A percentile compares a stretch with the other conserved stretches of the same genome.
phyloP scores from a whole-genome alignment of 64 coral and sea anemone genomes.

The Exaiptasia diaphana region DNA sequence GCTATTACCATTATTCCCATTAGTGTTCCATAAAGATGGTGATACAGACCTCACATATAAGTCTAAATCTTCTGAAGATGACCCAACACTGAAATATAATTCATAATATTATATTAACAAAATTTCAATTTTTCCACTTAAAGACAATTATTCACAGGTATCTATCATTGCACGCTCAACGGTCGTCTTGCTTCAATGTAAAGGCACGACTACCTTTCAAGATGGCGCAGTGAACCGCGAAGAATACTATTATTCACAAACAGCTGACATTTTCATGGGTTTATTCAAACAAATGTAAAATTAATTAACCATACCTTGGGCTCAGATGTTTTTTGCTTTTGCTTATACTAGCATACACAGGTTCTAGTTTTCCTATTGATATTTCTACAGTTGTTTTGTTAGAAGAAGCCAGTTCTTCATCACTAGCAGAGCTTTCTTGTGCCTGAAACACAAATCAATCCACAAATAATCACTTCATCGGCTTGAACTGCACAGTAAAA shows the following conservation, averaged over 20 bases:
- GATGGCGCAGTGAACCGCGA: too few relatives aligned
- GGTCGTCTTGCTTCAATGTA: too few relatives aligned
- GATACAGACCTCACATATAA: constrained; percentile 64
- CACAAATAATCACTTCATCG: too few relatives aligned
- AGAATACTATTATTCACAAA: too few relatives aligned
- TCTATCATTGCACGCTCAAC: too few relatives aligned
- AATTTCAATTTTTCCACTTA: too few relatives aligned
- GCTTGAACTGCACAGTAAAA: too few relatives aligned
- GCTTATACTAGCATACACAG: constrained; percentile 38
- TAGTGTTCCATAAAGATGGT: constrained; percentile 39
- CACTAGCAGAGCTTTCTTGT: constrained; percentile 35
- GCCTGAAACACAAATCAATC: neutral
- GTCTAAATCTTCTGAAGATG: constrained; percentile 44
- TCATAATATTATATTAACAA: too few relatives aligned
- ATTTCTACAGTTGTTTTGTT: neutral
- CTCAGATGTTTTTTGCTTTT: constrained; percentile 36
- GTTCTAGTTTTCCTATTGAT: neutral
- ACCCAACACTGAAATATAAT: constrained; percentile 17
- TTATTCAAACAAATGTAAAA: too few relatives aligned
- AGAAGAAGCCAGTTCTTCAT: neutral
- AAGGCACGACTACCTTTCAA: too few relatives aligned
- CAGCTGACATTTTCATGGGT: too few relatives aligned
- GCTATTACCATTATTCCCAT: neutral
- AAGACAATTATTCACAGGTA: too few relatives aligned
- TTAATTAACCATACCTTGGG: neutral